Conservation (phyloP, 2,888 invertebrate species). For the Hermodice carunculata region DNA sequence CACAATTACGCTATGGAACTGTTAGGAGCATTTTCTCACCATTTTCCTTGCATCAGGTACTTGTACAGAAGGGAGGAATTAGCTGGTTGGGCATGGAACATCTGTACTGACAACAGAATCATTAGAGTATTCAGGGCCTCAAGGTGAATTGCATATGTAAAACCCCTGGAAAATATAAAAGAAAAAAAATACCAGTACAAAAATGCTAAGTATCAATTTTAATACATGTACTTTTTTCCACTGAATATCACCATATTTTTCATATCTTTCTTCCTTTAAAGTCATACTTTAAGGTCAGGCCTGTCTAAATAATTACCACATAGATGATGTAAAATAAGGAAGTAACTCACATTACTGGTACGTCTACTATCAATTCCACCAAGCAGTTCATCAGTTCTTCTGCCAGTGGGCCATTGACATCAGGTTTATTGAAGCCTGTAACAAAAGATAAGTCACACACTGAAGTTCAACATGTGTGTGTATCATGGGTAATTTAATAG, state of each 20-base stretch:
- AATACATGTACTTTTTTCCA: too few relatives aligned
- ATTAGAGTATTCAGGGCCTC: conserved; percentile 90
- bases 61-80: conserved; percentile 81
- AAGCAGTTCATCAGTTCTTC: conserved; percentile 83
- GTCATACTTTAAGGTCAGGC: background rate
- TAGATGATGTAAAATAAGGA: too few relatives aligned
- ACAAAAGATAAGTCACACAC: too few relatives aligned
- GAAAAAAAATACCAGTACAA: too few relatives aligned
- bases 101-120: conserved; percentile 89
- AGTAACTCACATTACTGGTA: conserved; percentile 81
- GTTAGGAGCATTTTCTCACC: too few relatives aligned
- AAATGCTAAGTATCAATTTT: too few relatives aligned
- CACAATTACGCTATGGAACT: too few relatives aligned
- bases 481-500: too few relatives aligned
- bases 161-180: conserved; percentile 54
- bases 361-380: conserved; percentile 84
- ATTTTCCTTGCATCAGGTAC: conserved; percentile 68
- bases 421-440: conserved; percentile 11
- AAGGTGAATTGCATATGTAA: conserved; percentile 71
- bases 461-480: too few relatives aligned
- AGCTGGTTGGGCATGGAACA: conserved; percentile 74
- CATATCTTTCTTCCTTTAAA: background rate
- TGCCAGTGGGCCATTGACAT: conserved; percentile 71
- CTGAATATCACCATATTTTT: too few relatives aligned
- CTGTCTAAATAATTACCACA: too few relatives aligned